These are phyloP conservation scores for Leucoraja erinaceus DNA, from an alignment of 2,113 vertebrate genomes.

Conservation along the genomic window DNA sequence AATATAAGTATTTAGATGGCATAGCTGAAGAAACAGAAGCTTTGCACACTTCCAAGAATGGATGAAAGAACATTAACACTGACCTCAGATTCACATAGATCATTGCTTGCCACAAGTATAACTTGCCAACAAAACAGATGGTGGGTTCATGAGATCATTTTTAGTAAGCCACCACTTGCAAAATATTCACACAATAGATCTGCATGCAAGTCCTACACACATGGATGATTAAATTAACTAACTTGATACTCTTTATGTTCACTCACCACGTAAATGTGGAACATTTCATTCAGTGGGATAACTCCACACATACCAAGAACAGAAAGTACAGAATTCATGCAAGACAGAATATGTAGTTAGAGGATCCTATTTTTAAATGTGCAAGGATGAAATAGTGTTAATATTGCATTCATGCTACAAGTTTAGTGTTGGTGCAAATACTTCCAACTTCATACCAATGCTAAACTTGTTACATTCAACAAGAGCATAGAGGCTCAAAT, in stretches of 20 bases:
- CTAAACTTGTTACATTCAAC: background rate
- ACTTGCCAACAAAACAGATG: background rate
- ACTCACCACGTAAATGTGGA: background rate
- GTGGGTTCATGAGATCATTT: background rate
- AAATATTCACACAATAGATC: background rate
- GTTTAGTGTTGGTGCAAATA: background rate
- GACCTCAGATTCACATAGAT: background rate
- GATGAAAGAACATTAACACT: background rate
- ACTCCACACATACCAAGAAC: background rate
- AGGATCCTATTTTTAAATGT: background rate
- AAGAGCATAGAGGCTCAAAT: background rate
- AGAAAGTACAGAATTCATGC: background rate
- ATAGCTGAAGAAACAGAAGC: background rate
- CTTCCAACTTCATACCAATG: background rate
- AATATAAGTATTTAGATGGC: background rate
- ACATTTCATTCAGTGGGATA: background rate
- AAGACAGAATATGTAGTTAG: background rate
- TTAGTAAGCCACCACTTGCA: background rate
- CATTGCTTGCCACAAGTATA: background rate
- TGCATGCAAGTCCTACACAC: background rate
- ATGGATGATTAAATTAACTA: background rate
- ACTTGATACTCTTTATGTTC: background rate
- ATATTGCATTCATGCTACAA: background rate
- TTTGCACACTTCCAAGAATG: background rate
- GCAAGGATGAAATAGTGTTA: background rate